Evolutionary conservation across 2,113 vertebrate species (phyloP), one percentile per base, ranked within the genome.

Genomic region (Corythoichthys haematopterus): DNA sequence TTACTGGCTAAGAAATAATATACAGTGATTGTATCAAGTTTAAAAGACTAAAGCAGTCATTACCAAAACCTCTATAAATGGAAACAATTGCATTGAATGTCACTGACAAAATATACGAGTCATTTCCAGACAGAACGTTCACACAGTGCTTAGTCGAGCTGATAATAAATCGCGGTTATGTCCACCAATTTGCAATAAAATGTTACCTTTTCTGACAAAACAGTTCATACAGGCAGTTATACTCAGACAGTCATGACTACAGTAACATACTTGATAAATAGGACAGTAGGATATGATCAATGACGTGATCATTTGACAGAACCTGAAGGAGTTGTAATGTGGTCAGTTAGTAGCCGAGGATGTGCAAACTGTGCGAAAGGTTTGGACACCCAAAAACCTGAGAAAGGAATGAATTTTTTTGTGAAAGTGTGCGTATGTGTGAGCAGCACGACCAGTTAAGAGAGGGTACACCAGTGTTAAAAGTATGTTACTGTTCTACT

Each of bases 341-440:
- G 78, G 80, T 85, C 63, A 78, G 76, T 85, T 76, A 84, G 78
- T 79, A 82, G 83, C 75, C 82, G 56, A 68, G 61, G 76, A 83
- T 88, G 87, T 90, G 88, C 86, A 88, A 89, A 90, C 84, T 73
- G 83, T 79, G 81, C 78, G 52, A 78, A 69, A 71, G 76, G 71
- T 60, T 85, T 57, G 78, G 82, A 80, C 75, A 65, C 77, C 82
- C 74, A 71, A 80, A 83, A 91, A 88, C 88, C 89, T 91, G 88
- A 91, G 89, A 85, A 83, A 84, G 84, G 9, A 57, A 13, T 57
- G 33, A 57, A 1, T 57, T 35, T 14, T 11, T 57, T 33, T 82
- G 53, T 80, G 64, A 80, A 36, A 82, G 75, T 81, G 70, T 84
- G 58, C 81, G 50, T 81, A 72, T 80, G 82, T 82, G 84, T 78